These are phyloP conservation scores for Ctenodactylus gundi DNA, from an alignment of 2,113 vertebrate genomes.

Conservation along the genomic window DNA sequence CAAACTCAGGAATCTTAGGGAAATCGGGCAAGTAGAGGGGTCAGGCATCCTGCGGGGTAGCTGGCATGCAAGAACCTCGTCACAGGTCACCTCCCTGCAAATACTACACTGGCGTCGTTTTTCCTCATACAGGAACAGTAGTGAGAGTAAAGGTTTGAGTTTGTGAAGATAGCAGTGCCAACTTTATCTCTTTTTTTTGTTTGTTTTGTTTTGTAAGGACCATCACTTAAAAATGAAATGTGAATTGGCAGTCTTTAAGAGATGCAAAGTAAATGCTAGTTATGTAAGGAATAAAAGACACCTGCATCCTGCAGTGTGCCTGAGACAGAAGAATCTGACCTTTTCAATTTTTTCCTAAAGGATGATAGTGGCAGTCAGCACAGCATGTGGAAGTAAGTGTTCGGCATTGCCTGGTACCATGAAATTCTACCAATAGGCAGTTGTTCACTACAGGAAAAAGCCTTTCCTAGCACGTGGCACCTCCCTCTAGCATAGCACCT, in stretches of 20 bases:
- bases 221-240: conserved; percentile 32
- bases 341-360: background rate
- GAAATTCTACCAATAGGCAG: background rate
- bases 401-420: background rate
- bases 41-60: conserved; percentile 72
- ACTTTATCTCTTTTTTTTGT: too few relatives aligned
- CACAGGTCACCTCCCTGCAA: conserved; percentile 67
- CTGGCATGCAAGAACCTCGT: too few relatives aligned
- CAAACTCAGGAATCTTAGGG: background rate
- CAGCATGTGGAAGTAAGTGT: background rate
- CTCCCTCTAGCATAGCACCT: background rate
- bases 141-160: conserved; percentile 64
- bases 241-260: background rate
- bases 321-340: background rate
- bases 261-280: background rate
- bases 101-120: conserved; percentile 75
- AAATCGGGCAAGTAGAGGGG: conserved; percentile 61
- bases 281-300: background rate
- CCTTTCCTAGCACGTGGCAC: background rate
- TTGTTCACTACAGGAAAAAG: background rate
- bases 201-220: conserved; percentile 37
- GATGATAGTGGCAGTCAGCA: background rate
- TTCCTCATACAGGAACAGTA: conserved; percentile 64
- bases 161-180: conserved; percentile 54
- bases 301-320: background rate